Percentiles rank a stretch among this genome's conserved stretches.
Conservation (phyloP, 2,797 vertebrate species). For the Cichlasoma orientale region DNA sequence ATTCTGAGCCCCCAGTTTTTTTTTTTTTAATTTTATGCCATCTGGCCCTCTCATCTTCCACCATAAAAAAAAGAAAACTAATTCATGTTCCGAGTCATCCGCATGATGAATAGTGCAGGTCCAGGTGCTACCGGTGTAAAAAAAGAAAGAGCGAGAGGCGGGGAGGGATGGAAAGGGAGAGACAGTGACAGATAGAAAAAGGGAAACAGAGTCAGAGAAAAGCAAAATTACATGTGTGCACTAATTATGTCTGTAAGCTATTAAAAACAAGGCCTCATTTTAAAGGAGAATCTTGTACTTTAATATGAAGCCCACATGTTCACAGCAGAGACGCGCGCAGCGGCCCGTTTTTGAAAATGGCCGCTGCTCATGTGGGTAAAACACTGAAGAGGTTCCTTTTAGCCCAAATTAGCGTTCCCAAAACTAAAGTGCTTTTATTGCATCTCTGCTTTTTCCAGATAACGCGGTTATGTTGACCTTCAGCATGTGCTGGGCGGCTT, state of each 20-base stretch:
- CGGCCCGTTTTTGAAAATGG: background rate
- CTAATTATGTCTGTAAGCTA: slow-evolving; percentile 69
- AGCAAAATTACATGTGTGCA: slow-evolving; percentile 75
- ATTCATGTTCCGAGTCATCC: slow-evolving; percentile 91
- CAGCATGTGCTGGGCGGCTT: background rate
- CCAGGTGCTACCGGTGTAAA: slow-evolving; percentile 90
- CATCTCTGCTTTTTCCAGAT: background rate
- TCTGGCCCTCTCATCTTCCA: slow-evolving; percentile 85
- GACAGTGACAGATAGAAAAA: slow-evolving; percentile 63
- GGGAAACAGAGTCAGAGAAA: slow-evolving; percentile 62
- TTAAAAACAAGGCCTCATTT: slow-evolving; percentile 73
- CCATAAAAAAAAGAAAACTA: slow-evolving; percentile 82
- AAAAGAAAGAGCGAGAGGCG: slow-evolving; percentile 73
- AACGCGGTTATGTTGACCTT: background rate
- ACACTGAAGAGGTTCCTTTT: background rate
- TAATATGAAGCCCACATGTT: background rate
- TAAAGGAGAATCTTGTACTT: slow-evolving; percentile 41
- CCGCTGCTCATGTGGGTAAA: background rate
- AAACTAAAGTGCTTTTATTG: background rate
- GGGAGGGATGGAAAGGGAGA: slow-evolving; percentile 49
- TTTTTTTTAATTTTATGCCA: slow-evolving; percentile 81
- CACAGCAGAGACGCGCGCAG: background rate
- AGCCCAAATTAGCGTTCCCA: background rate
- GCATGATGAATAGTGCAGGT: slow-evolving; percentile 96
- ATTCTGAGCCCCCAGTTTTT: slow-evolving; percentile 38